Percentiles rank a stretch among this genome's conserved stretches.
Evolutionary conservation across 2,113 vertebrate genomes (phyloP).

Genomic region (Miniopterus natalensis): DNA sequence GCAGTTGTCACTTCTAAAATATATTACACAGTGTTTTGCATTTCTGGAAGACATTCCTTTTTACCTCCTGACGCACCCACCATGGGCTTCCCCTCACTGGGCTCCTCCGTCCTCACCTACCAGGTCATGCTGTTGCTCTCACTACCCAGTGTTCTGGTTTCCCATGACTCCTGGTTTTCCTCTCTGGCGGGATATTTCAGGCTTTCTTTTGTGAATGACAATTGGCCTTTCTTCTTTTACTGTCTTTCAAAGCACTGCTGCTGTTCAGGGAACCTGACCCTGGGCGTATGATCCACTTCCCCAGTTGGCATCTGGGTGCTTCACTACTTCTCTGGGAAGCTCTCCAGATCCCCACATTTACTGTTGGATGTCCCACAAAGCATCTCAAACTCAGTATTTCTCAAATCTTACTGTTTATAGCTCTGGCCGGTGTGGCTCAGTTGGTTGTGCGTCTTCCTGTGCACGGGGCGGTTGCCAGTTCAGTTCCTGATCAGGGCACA

Average conservation of each 20-base stretch:
- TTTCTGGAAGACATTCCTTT: background rate
- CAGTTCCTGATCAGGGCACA: too few relatives aligned
- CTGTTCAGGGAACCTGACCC: background rate
- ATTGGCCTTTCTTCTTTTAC: background rate
- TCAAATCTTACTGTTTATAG: background rate
- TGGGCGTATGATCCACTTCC: too few relatives aligned
- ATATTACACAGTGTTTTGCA: background rate
- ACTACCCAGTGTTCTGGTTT: background rate
- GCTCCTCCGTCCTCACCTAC: background rate
- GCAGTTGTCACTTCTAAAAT: background rate
- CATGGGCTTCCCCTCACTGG: background rate
- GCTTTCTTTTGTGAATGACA: background rate
- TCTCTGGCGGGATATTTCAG: background rate
- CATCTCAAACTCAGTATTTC: background rate
- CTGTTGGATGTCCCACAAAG: background rate
- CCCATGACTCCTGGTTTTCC: background rate
- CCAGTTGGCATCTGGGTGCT: background rate
- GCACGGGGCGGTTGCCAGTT: too few relatives aligned
- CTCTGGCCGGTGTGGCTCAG: too few relatives aligned
- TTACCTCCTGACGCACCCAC: too few relatives aligned
- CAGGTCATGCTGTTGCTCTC: background rate
- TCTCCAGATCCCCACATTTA: background rate
- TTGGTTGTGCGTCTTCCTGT: too few relatives aligned
- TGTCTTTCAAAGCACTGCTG: background rate
- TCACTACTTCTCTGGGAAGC: background rate